Percentiles rank a stretch among this genome's conserved stretches.
Evolutionary conservation across 2,797 vertebrate genomes (phyloP).

Genomic region (Amphiprion clarkii): DNA sequence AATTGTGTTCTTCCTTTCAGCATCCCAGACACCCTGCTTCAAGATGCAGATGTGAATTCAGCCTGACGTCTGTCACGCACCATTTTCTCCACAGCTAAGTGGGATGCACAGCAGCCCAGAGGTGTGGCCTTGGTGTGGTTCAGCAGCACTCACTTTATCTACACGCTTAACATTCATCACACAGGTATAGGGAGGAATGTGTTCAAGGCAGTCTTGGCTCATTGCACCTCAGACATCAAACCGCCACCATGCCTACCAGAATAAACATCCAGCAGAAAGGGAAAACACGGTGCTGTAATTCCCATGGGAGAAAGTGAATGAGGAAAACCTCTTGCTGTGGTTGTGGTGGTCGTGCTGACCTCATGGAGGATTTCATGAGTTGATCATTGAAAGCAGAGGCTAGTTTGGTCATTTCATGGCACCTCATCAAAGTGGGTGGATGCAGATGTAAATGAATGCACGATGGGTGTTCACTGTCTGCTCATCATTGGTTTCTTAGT

Average conservation of each 20-base stretch:
- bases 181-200: constrained; percentile 67
- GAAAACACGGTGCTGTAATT: constrained; percentile 66
- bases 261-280: constrained; percentile 59
- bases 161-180: constrained; percentile 62
- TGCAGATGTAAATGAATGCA: constrained; percentile 45
- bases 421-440: constrained; percentile 59
- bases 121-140: constrained; percentile 35
- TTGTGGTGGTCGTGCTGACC: constrained; percentile 60
- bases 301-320: constrained; percentile 57
- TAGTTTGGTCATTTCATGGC: constrained; percentile 51
- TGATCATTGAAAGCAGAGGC: constrained; percentile 50
- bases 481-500: background rate
- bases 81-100: constrained; percentile 42
- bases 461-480: constrained; percentile 24
- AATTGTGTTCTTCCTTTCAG: constrained; percentile 62
- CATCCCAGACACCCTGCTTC: constrained; percentile 65
- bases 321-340: constrained; percentile 42
- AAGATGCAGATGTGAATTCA: constrained; percentile 72
- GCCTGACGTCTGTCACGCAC: constrained; percentile 60
- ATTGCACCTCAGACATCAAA: constrained; percentile 72
- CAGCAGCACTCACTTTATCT: constrained; percentile 46
- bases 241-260: constrained; percentile 70
- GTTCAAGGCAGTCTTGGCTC: constrained; percentile 64
- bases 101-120: constrained; percentile 20
- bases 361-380: constrained; percentile 60